Base-by-base conservation (phyloP, 2,113 vertebrate species). In the Vulpes vulpes region DNA sequence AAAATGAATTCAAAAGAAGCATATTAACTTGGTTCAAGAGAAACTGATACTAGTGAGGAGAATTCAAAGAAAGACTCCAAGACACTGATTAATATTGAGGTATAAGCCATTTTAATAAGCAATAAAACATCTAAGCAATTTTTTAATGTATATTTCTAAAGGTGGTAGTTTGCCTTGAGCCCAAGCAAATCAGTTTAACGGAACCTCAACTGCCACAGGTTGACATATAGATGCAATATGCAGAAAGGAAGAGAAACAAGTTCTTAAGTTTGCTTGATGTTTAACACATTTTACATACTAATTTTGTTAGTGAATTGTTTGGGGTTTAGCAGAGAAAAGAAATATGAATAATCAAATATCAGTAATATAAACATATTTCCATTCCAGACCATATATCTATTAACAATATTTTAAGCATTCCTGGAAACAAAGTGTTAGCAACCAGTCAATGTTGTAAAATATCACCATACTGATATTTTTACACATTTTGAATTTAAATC, bases 221-320 rank as follows among this genome's bases (percentile, higher is more conserved):
- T 87, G 55, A 59, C 49, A 91, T 53, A 11, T 27, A 38, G 35
- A 73, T 49, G 10, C 11, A 67, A 62, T 57, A 64, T 67, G 22
- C 11, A 57, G 23, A 83, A 67, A 87, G 35, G 3, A 83, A 15
- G 14, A 38, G 64, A 38, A 84, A 20, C 23, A 85, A 64, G 43
- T 32, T 71, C 51, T 80, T 87, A 35, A 89, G 49, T 35, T 65
- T 59, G 8, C 38, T 83, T 88, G 22, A 69, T 90, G 20, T 64
- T 71, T 83, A 88, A 27, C 27, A 64, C 8, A 79, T n/a, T 71
- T 22, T 83, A 51, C 25, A 11, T 59, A 55, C 38, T 92, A 1
- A 90, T 87, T 96, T 85, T 95, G 12, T 85, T 71, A 78, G 16
- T 49, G 30, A 93, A 88, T 59, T 43, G 11, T 59, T 80, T 43